Base-by-base conservation (phyloP, 2,888 invertebrate species). In the Chrysina gloriosa region DNA sequence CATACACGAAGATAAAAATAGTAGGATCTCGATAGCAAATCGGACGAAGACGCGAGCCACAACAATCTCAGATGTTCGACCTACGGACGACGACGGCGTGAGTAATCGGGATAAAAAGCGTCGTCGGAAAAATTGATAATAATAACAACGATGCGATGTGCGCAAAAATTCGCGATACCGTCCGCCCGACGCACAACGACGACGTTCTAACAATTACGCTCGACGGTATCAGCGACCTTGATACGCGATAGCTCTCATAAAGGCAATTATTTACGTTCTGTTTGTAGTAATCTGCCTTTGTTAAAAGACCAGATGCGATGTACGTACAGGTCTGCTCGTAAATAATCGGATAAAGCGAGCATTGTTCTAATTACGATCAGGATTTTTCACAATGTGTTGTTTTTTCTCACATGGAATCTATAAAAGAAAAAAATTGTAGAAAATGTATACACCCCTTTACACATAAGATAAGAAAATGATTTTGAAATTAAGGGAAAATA, bases 171-270 rank as follows among this genome's bases (percentile, higher is more conserved):
- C 16, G 21, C 36, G 21, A 36, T 36, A 7, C n/a, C 21, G 4
- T n/a, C 36, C 5, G 1, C n/a, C n/a, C n/a, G n/a, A 25, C 4
- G 3, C 3, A 48, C 2, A 47, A 19, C n/a, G 9, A 47, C 23
- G 1, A 5, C n/a, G 6, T 19, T 47, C 5, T 16, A n/a, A 19
- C 45, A 16, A 45, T 14, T 45, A 45, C 19, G 19, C 5, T 9
- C 42, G 42, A 27, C 16, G 39, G 25, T 39, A 58, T 39, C 42
- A 58, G 36, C 39, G 58, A 42, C 58, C 58, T 58, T 58, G 58
- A 58, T 58, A 39, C 34, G 6, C n/a, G 25, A 39, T 58, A 39
- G 58, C 58, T 58, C 58, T 58, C 58, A 39, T 58, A 58, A 39
- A 58, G 39, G 39, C 42, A 58, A 27, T 27, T 42, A 14, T 36